Evolutionary conservation across 2,888 invertebrate species (phyloP).

Genomic region (Lasioglossum malachurum): DNA sequence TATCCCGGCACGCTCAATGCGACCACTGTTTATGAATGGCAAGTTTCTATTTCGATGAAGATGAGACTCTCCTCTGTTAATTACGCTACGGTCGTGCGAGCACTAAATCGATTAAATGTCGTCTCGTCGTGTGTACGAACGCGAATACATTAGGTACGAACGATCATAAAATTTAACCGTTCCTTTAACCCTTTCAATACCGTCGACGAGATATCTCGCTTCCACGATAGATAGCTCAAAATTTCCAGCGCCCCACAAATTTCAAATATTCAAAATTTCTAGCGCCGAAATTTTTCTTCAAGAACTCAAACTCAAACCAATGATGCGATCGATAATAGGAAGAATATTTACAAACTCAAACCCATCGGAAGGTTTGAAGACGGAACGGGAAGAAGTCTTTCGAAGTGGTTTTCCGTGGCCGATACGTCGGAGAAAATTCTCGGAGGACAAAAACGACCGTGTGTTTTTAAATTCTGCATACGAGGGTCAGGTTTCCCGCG

Average conservation of each 20-base stretch:
- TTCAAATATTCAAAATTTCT: no score
- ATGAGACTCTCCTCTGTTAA: constrained; percentile 4
- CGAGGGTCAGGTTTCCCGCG: constrained; percentile 11
- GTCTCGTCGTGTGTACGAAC: background rate
- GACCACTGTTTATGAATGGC: constrained; percentile 6
- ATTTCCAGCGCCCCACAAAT: no score
- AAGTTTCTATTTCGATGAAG: constrained; percentile 5
- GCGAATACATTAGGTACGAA: background rate
- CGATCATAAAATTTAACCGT: background rate
- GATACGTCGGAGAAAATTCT: background rate
- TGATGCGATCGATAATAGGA: no score
- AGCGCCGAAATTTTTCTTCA: no score
- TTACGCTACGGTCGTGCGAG: constrained; percentile 9
- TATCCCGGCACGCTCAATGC: background rate
- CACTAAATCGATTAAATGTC: background rate
- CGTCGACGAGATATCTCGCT: no score
- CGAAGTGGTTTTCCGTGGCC: background rate
- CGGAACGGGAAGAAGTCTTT: no score
- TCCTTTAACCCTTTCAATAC: background rate
- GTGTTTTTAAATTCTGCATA: background rate
- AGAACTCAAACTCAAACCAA: no score
- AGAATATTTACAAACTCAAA: no score
- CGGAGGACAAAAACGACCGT: background rate
- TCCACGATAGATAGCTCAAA: no score
- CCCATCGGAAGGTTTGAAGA: no score